phyloP scores from a whole-genome alignment of 2,888 invertebrate species.

The Coleophora flavipennella region DNA sequence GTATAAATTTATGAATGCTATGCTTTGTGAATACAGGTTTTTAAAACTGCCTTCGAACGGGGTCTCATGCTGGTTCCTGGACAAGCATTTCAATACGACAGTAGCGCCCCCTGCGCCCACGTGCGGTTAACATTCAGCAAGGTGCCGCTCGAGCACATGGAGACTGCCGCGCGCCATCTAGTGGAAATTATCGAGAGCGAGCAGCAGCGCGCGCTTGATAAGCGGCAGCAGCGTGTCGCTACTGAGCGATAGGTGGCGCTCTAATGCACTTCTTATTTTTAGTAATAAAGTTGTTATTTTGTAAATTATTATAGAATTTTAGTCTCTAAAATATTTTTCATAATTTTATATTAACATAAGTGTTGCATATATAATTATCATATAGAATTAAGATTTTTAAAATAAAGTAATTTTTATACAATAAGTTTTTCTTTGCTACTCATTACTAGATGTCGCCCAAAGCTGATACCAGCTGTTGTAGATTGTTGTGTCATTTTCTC shows the following conservation, averaged over 20 bases:
- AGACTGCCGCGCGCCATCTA: conserved; percentile 72
- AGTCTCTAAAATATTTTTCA: no score
- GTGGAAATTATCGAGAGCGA: conserved; percentile 75
- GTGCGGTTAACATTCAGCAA: conserved; percentile 82
- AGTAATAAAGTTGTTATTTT: not conserved
- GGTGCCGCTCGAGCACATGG: conserved; percentile 76
- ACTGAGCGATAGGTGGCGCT: conserved; percentile 19
- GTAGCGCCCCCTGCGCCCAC: conserved; percentile 74
- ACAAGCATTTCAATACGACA: conserved; percentile 79
- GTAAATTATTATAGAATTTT: not conserved
- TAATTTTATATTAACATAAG: no score
- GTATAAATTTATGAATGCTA: no score
- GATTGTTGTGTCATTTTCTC: no score
- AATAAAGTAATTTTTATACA: no score
- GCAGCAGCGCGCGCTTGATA: conserved; percentile 34
- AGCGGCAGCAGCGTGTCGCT: conserved; percentile 29
- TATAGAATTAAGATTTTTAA: no score
- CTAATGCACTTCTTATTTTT: conserved; percentile 23
- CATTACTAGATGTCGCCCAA: conserved; percentile 21
- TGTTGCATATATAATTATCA: no score
- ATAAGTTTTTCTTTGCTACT: conserved; percentile 20
- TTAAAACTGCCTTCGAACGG: conserved; percentile 74
- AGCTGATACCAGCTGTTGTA: no score
- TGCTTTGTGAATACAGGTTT: conserved; percentile 34
- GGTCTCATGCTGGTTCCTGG: conserved; percentile 83